phyloP scores from a whole-genome alignment of 1,140 invertebrate genomes.

The Lordiphosa clarofinis region DNA sequence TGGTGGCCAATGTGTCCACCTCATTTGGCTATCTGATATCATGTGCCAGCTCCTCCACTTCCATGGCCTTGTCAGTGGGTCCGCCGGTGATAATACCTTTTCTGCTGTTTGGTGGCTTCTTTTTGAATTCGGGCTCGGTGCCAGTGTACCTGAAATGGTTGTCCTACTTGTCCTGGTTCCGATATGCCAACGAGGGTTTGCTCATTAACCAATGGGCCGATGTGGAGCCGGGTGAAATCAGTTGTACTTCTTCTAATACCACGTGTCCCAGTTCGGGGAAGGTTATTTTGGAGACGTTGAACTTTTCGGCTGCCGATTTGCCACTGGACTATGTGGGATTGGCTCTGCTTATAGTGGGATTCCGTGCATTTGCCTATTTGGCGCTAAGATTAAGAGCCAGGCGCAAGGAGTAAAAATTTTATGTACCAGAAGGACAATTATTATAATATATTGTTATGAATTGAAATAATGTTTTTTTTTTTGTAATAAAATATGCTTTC shows the following conservation, averaged over 20 bases:
- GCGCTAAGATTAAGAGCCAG: conserved; percentile 84
- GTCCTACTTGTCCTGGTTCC: conserved; percentile 96
- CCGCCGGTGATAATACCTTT: conserved; percentile 95
- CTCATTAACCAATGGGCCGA: conserved; percentile 96
- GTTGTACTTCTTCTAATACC: conserved; percentile 85
- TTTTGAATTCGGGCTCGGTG: conserved; percentile 94
- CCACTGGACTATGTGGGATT: conserved; percentile 86
- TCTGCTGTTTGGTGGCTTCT: conserved; percentile 97
- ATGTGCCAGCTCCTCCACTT: conserved; percentile 88
- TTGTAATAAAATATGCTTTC: conserved; percentile 27
- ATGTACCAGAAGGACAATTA: conserved; percentile 10
- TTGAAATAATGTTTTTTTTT: conserved; percentile 8
- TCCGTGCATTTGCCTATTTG: conserved; percentile 88
- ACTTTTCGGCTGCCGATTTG: conserved; percentile 90
- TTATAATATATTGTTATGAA: conserved; percentile 15
- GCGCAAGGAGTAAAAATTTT: too few relatives aligned
- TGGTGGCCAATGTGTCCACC: conserved; percentile 94
- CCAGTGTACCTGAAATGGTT: conserved; percentile 94
- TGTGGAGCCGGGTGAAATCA: conserved; percentile 84
- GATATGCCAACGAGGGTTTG: conserved; percentile 95
- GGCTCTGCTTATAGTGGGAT: conserved; percentile 86
- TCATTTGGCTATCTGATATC: conserved; percentile 97
- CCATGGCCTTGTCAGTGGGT: conserved; percentile 92
- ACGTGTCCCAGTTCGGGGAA: conserved; percentile 88
- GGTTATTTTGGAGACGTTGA: conserved; percentile 88